These are phyloP conservation scores for Cryptus viduatorius DNA, from an alignment of 2,888 invertebrate species.

Conservation along the genomic window DNA sequence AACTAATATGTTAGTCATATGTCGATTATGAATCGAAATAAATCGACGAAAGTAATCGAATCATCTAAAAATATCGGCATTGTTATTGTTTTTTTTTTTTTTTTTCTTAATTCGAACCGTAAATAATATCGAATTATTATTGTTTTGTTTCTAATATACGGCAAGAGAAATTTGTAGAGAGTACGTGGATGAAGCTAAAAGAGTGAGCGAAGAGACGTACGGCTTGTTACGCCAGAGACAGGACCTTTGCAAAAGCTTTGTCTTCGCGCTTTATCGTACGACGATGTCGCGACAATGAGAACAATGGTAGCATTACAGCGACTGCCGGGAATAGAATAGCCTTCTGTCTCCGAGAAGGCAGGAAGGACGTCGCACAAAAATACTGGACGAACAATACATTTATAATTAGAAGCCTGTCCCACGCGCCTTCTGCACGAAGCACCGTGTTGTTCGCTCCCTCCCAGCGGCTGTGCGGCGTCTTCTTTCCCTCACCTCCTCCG, in stretches of 20 bases:
- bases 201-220: constrained; percentile 69
- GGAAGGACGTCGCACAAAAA: constrained; percentile 79
- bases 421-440: constrained; percentile 48
- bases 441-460: constrained; percentile 27
- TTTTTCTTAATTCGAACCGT: background rate
- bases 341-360: constrained; percentile 70
- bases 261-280: constrained; percentile 81
- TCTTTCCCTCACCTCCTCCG: constrained; percentile 17
- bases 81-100: background rate
- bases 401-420: constrained; percentile 73
- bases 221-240: constrained; percentile 77
- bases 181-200: constrained; percentile 61
- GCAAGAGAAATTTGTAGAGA: constrained; percentile 24
- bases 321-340: constrained; percentile 77
- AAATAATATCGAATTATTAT: constrained; percentile 33
- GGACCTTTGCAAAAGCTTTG: constrained; percentile 77
- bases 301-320: constrained; percentile 80
- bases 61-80: background rate
- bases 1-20: too few relatives aligned
- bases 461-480: constrained; percentile 5
- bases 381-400: constrained; percentile 79
- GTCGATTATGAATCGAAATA: background rate
- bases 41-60: background rate
- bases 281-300: constrained; percentile 81
- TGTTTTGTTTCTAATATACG: constrained; percentile 16